These are phyloP conservation scores for Caenorhabditis latens DNA, from an alignment of 1,140 invertebrate species.

Conservation along the genomic window DNA sequence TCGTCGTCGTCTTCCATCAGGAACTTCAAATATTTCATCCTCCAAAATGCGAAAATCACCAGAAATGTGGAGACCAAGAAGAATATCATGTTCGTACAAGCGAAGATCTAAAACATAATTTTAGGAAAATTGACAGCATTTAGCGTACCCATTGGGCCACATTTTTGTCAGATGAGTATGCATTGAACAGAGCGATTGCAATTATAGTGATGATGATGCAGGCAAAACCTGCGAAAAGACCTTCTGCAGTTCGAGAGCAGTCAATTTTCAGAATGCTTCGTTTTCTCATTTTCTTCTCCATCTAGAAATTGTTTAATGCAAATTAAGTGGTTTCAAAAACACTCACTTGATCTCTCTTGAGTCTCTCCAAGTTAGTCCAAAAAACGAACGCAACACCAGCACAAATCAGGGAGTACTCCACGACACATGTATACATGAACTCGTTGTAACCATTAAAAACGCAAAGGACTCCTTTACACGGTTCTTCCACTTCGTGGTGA, in stretches of 20 bases:
- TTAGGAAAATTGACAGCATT: not conserved
- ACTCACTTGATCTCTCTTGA: slow-evolving; percentile 40
- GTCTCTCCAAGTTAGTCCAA: slow-evolving; percentile 57
- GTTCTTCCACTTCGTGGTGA: slow-evolving; percentile 42
- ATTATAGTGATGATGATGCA: slow-evolving; percentile 60
- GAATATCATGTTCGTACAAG: slow-evolving; percentile 59
- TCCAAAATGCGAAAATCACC: slow-evolving; percentile 54
- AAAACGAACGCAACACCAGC: slow-evolving; percentile 65
- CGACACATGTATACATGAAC: slow-evolving; percentile 65
- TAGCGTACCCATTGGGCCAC: slow-evolving; percentile 57
- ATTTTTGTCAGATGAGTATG: slow-evolving; percentile 48
- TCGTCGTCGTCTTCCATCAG: slow-evolving; percentile 55
- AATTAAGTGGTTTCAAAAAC: not conserved
- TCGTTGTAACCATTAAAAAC: slow-evolving; percentile 62
- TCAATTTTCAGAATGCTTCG: slow-evolving; percentile 61
- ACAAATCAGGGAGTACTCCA: slow-evolving; percentile 63
- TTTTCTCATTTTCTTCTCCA: slow-evolving; percentile 52
- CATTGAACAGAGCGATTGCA: slow-evolving; percentile 59
- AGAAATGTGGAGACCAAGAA: slow-evolving; percentile 54
- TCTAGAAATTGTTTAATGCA: not conserved
- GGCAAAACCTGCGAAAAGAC: slow-evolving; percentile 54
- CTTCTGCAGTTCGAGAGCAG: slow-evolving; percentile 63
- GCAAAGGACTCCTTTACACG: slow-evolving; percentile 63
- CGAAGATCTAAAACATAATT: slow-evolving; percentile 50
- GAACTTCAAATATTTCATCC: slow-evolving; percentile 61